Evolutionary conservation across 2,888 invertebrate species (phyloP), one percentile per base, ranked within the genome.

Genomic region (Xanthia togata): DNA sequence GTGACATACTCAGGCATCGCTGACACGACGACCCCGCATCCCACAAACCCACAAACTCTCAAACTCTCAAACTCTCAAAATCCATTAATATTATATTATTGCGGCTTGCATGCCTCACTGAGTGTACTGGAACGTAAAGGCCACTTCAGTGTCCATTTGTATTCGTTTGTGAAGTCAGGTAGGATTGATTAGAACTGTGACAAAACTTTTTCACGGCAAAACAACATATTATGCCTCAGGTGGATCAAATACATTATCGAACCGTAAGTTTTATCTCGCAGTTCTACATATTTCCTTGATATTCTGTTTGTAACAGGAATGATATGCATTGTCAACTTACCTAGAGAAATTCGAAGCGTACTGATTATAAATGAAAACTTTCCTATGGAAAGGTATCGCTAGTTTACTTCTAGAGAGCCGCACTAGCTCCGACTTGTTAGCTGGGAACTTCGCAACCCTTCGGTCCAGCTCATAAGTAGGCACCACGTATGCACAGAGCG

Each of bases 291-390:
- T 23, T 26, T 41, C 31, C 14, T 69, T n/a, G 1, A 57, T 44
- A 31, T 55, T 31, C 5, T n/a, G 31, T 53, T 11, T 35, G 6
- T 35, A n/a, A 20, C 17, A 20, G 8, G n/a, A 63, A 55, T 11
- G 1, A 35, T 62, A 17, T 35, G 6, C 12, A 60, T 57, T 53
- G 3, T 53, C 35, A 68, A 92, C 97, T 96, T 91, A 98, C 98
- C 97, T 98, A 57, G 98, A 97, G 93, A 99, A 98, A 94, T 99
- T 99, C 0, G 99, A 99, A 11, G 99, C 99, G 91, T 97, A 98
- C 93, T 99, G 99, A 93, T 99, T 99, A 93, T 98, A 98, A 89
- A 98, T 98, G 93, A 99, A 99, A 80, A 99, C 98, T 94, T 98
- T 98, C 90, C 98, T 98, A 93, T 99, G 99, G 92, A 99, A 99